Evolutionary conservation across 2,888 invertebrate species (phyloP), one percentile per base, ranked within the genome.

Genomic region (Sepiola atlantica): DNA sequence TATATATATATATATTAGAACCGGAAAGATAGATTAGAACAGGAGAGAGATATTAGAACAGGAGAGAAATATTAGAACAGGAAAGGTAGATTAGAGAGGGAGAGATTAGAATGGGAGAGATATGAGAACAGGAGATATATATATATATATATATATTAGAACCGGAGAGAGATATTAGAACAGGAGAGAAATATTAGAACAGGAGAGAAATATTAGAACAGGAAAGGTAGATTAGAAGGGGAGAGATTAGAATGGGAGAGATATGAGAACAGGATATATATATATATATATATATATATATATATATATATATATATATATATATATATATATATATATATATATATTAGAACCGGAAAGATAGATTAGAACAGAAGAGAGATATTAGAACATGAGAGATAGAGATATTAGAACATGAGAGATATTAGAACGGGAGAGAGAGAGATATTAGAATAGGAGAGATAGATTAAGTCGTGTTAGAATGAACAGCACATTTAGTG

Each of bases 381-480:
- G 32, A 2, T 0, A 12, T 1, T 0, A 0, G 14, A 21, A n/a
- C 14, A 12, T 0, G 18, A 18, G 18, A 21, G 16, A 3, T 4
- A 16, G 16, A 32, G 0, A n/a, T 16, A 12, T 45, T 45, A 0
- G n/a, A 2, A 0, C 14, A 4, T 14, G 14, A 14, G 32, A n/a
- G 32, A 14, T 4, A n/a, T 16, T 21, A 2, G 12, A 24, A n/a
- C 2, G 14, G 32, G 18, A 32, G 4, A n/a, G 21, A 12, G 0
- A 32, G 32, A 3, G 14, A 18, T 1, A 0, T 12, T 0, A 1
- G n/a, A 77, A 24, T 4, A 16, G 18, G 14, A n/a, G 32, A 32
- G 16, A 32, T 1, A 77, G n/a, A 32, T 14, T 10, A 8, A 28
- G 3, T n/a, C 28, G n/a, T n/a, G n/a, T n/a, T n/a, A n/a, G n/a